Evolutionary conservation across 2,113 vertebrate genomes (phyloP).

Genomic region (Prietella phreatophila): DNA sequence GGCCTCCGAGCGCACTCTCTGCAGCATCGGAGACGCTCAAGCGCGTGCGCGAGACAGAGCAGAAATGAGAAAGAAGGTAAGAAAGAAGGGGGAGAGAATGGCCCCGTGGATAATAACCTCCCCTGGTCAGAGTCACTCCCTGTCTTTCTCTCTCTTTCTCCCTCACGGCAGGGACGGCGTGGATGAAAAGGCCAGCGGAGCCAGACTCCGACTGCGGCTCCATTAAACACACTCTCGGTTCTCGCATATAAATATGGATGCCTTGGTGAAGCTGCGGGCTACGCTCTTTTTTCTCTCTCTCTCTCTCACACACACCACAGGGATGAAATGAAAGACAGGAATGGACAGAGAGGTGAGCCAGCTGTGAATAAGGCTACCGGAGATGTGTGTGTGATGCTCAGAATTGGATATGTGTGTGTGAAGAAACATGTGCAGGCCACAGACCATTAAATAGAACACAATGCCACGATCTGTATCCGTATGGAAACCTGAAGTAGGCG

Average conservation of each 20-base stretch:
- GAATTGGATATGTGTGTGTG: not conserved
- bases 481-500: not conserved
- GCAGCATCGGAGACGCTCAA: not conserved
- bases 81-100: not conserved
- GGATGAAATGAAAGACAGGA: slow-evolving; percentile 24
- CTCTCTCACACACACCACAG: slow-evolving; percentile 20
- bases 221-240: slow-evolving; percentile 27
- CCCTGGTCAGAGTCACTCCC: not conserved
- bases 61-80: not conserved
- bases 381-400: not conserved
- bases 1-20: not conserved
- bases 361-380: not conserved
- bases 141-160: slow-evolving; percentile 3
- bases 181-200: slow-evolving; percentile 35
- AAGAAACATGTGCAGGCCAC: not conserved
- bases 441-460: not conserved
- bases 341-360: slow-evolving; percentile 21
- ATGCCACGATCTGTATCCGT: not conserved
- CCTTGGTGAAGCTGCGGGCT: slow-evolving; percentile 34
- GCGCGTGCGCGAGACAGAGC: too few relatives aligned
- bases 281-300: not conserved
- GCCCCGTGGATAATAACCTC: not conserved
- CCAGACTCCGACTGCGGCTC: slow-evolving; percentile 15
- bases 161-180: slow-evolving; percentile 17
- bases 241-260: slow-evolving; percentile 49